Percentiles rank a stretch among this genome's conserved stretches.
phyloP scores from a whole-genome alignment of 1,140 invertebrate species.

The Metaphire vulgaris region DNA sequence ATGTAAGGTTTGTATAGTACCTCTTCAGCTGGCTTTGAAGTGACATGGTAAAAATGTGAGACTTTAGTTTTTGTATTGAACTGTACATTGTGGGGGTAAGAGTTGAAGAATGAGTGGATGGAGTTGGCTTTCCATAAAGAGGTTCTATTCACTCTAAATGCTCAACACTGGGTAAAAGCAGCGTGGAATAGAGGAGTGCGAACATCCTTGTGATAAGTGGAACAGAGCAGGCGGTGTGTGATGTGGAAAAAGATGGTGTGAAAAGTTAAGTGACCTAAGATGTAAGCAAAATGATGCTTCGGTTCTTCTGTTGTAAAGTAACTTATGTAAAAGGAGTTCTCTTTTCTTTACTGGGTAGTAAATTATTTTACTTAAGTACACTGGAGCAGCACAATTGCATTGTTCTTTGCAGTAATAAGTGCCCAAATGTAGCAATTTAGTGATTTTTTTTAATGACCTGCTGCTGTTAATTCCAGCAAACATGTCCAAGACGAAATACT shows the following conservation, averaged over 20 bases:
- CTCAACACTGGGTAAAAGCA: not conserved
- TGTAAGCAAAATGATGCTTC: not conserved
- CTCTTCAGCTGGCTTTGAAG: too few relatives aligned
- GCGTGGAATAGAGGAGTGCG: not conserved
- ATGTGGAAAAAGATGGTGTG: too few relatives aligned
- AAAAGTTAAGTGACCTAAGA: too few relatives aligned
- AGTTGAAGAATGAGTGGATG: not conserved
- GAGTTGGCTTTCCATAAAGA: too few relatives aligned
- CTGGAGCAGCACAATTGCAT: too few relatives aligned
- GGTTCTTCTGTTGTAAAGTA: not conserved
- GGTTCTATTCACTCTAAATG: not conserved
- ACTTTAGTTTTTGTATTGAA: not conserved
- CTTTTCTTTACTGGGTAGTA: not conserved
- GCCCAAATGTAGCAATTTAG: not conserved
- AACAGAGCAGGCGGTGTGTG: too few relatives aligned
- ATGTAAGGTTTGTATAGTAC: too few relatives aligned
- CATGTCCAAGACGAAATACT: constrained; percentile 70
- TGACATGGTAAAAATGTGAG: too few relatives aligned
- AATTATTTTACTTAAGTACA: not conserved
- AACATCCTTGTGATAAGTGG: not conserved
- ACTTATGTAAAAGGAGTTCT: not conserved
- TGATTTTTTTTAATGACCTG: not conserved
- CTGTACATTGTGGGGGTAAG: not conserved
- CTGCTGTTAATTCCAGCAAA: constrained; percentile 59
- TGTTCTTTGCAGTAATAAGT: too few relatives aligned